A percentile compares a stretch with the other conserved stretches of the same genome.
Conservation (phyloP, 2,888 invertebrate genomes). For the Melieria omissa region DNA sequence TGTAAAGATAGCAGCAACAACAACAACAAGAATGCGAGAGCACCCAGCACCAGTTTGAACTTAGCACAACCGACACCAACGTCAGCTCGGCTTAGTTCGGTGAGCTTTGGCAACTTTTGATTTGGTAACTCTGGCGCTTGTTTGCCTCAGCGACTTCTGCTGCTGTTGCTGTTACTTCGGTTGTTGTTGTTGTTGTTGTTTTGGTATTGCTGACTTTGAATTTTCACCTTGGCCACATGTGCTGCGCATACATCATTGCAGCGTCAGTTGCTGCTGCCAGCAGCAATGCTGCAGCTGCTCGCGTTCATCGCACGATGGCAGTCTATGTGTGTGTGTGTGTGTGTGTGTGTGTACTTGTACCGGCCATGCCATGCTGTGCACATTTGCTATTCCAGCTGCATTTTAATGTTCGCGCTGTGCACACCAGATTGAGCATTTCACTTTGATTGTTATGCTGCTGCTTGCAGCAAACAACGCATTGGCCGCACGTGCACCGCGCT, state of each 20-base stretch:
- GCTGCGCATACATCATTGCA: background rate
- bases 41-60: background rate
- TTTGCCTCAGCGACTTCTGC: background rate
- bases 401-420: too few species aligned
- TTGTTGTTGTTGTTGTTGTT: background rate
- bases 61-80: background rate
- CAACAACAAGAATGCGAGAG: background rate
- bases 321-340: background rate
- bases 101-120: background rate
- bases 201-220: constrained; percentile 2
- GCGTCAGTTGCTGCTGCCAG: background rate
- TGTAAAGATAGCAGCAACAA: background rate
- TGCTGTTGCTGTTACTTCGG: background rate
- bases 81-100: background rate
- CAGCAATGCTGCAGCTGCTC: background rate
- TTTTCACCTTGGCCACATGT: constrained; percentile 10
- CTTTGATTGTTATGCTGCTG: too few species aligned
- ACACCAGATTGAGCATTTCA: too few species aligned
- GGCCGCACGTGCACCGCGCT: too few species aligned
- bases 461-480: too few species aligned
- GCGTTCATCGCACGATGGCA: background rate
- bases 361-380: too few species aligned
- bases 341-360: background rate
- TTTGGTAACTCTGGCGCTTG: background rate
- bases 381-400: too few species aligned